These are phyloP conservation scores for Diplosoma virens DNA, from an alignment of 23 tunicate genomes.

Conservation along the genomic window DNA sequence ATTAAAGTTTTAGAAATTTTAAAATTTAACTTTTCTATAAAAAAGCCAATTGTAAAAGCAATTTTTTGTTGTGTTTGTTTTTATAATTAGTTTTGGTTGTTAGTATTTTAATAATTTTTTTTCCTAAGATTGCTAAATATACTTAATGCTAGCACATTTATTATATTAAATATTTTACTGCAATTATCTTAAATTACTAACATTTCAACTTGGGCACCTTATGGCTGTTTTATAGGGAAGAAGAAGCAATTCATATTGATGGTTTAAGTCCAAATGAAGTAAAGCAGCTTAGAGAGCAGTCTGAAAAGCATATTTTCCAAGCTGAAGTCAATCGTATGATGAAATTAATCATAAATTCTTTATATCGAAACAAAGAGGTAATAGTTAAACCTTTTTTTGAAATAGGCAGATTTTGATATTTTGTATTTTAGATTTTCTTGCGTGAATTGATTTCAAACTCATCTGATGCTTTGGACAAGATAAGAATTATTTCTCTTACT, in stretches of 20 bases:
- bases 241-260: slow-evolving; percentile 94
- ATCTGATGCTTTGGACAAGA: slow-evolving; percentile 99
- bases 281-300: slow-evolving; percentile 87
- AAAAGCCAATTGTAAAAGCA: no score
- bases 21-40: no score
- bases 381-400: background rate
- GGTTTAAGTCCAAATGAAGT: slow-evolving; percentile 91
- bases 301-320: slow-evolving; percentile 91
- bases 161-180: no score
- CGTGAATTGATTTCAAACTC: slow-evolving; percentile 97
- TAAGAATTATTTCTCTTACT: slow-evolving; percentile 84
- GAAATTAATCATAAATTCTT: slow-evolving; percentile 95
- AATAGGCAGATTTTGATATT: background rate
- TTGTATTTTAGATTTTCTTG: slow-evolving; percentile 77
- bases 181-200: no score
- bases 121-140: no score
- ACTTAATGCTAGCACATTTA: no score
- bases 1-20: no score
- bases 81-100: no score
- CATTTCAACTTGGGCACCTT: no score
- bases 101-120: no score
- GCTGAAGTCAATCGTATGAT: slow-evolving; percentile 99
- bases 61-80: no score
- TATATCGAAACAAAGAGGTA: slow-evolving; percentile 93
- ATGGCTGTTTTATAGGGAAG: slow-evolving; percentile 67